These are phyloP conservation scores for Dendropsophus ebraccatus DNA, from an alignment of 2,113 vertebrate species.

Conservation along the genomic window DNA sequence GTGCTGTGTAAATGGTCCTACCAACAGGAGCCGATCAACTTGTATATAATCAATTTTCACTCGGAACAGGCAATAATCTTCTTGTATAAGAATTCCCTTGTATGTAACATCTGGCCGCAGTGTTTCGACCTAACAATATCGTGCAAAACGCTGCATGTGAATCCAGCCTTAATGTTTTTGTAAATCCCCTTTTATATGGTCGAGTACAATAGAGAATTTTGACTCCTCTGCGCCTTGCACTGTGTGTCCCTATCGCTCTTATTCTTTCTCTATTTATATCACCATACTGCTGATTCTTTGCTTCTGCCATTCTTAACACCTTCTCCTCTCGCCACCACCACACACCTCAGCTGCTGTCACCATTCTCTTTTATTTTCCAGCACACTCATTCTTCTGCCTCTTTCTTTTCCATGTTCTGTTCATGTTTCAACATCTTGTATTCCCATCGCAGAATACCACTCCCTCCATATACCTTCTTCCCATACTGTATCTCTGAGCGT, in stretches of 20 bases:
- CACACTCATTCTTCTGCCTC: conserved; percentile 20
- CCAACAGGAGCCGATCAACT: too few relatives aligned
- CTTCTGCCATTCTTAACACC: conserved; percentile 33
- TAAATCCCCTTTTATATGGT: background rate
- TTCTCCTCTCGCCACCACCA: conserved; percentile 29
- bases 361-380: conserved; percentile 16
- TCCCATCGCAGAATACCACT: conserved; percentile 8
- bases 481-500: background rate
- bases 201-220: background rate
- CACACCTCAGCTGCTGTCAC: conserved; percentile 33
- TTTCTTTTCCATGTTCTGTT: conserved; percentile 10
- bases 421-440: conserved; percentile 29
- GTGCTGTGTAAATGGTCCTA: too few relatives aligned
- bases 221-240: conserved; percentile 19
- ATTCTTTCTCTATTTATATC: conserved; percentile 50
- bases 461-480: conserved; percentile 7
- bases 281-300: conserved; percentile 38
- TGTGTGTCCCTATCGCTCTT: conserved; percentile 30
- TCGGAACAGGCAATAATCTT: too few relatives aligned
- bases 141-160: too few relatives aligned
- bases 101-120: too few relatives aligned
- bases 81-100: too few relatives aligned
- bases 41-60: too few relatives aligned
- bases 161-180: background rate
- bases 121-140: too few relatives aligned